Evolutionary conservation across 1,140 invertebrate species (phyloP).

Genomic region (Atopsyche davidsoni): DNA sequence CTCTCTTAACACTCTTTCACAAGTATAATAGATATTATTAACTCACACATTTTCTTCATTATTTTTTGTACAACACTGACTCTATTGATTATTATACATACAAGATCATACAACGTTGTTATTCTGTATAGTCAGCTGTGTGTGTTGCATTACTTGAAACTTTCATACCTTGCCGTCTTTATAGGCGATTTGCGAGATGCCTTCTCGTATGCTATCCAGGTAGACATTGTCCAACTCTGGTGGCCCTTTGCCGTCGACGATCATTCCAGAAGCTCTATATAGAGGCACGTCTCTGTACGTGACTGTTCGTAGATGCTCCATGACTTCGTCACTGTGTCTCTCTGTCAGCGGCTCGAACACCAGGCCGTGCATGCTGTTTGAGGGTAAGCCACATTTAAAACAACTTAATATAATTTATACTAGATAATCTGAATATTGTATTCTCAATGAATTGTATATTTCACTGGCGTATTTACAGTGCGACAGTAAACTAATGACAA

Average conservation of each 20-base stretch:
- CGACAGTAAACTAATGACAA: neutral
- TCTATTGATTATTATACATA: no score
- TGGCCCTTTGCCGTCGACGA: constrained; percentile 15
- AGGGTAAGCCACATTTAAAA: neutral
- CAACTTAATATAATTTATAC: neutral
- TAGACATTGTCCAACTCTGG: constrained; percentile 27
- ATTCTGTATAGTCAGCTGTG: no score
- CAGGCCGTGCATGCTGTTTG: constrained; percentile 6
- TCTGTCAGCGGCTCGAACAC: constrained; percentile 16
- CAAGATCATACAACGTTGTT: no score
- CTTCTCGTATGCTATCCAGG: constrained; percentile 24
- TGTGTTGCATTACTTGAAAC: no score
- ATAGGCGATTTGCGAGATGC: constrained; percentile 21
- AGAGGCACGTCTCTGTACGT: constrained; percentile 23
- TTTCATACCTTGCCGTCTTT: constrained; percentile 24
- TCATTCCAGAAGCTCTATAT: constrained; percentile 23
- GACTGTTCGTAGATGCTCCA: constrained; percentile 22
- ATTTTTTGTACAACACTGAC: neutral
- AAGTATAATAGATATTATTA: no score
- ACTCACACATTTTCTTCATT: no score
- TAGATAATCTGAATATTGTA: neutral
- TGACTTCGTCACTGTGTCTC: constrained; percentile 18
- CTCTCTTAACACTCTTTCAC: no score
- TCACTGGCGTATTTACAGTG: neutral
- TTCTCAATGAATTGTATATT: neutral